These are phyloP conservation scores for Latrodectus elegans DNA, from an alignment of 2,888 invertebrate species.

Conservation along the genomic window DNA sequence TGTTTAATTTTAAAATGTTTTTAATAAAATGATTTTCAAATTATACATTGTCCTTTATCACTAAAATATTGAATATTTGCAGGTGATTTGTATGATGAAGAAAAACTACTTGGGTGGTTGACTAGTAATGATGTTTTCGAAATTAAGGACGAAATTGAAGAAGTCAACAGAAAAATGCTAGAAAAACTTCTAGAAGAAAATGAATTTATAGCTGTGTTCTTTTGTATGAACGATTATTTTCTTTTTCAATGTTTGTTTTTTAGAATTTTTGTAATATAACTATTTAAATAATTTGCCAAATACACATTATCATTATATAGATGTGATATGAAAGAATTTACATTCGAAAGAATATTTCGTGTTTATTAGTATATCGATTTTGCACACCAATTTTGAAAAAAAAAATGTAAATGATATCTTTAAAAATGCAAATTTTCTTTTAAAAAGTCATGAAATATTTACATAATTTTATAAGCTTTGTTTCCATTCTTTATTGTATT, in stretches of 20 bases:
- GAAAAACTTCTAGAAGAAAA: slow-evolving; percentile 95
- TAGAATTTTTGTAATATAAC: neutral
- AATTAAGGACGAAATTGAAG: slow-evolving; percentile 96
- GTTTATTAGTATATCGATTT: neutral
- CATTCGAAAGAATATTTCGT: neutral
- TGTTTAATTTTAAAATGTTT: too few species aligned
- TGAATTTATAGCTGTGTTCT: slow-evolving; percentile 95
- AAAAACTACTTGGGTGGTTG: slow-evolving; percentile 89
- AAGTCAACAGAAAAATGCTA: slow-evolving; percentile 96
- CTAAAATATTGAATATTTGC: neutral
- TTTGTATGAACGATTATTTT: slow-evolving; percentile 83
- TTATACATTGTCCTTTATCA: neutral
- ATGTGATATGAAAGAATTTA: neutral
- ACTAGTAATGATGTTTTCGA: slow-evolving; percentile 96
- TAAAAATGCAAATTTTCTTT: too few species aligned
- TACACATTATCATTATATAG: neutral
- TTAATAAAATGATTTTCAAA: neutral
- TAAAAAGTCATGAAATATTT: too few species aligned
- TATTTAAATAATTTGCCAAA: neutral
- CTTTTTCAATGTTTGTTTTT: neutral
- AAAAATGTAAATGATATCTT: too few species aligned
- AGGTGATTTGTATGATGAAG: slow-evolving; percentile 89
- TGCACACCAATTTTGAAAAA: neutral
- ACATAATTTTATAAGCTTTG: too few species aligned
- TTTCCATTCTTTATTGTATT: too few species aligned